phyloP scores from a whole-genome alignment of 2,888 invertebrate genomes.

The Eumerus sabulonum region DNA sequence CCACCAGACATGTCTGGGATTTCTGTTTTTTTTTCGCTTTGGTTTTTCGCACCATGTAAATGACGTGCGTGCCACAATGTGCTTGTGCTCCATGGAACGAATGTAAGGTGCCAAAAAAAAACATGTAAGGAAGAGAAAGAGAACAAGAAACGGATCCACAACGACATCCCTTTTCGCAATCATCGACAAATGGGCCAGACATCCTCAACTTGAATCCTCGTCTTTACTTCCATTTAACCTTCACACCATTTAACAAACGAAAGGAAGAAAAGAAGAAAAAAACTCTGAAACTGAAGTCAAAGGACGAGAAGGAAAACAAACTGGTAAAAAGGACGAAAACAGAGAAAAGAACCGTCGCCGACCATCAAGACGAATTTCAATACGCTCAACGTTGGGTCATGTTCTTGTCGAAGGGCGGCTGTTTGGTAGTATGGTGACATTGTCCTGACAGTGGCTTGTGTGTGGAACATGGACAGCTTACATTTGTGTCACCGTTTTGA shows the following conservation, averaged over 20 bases:
- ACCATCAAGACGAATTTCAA: slow-evolving; percentile 63
- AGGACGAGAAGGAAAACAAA: background rate
- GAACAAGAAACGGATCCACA: background rate
- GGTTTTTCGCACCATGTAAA: slow-evolving; percentile 42
- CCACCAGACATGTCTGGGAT: slow-evolving; percentile 60
- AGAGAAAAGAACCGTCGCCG: slow-evolving; percentile 58
- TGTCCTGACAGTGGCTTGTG: slow-evolving; percentile 57
- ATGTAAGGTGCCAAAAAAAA: slow-evolving; percentile 11
- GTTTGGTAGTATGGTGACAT: slow-evolving; percentile 13
- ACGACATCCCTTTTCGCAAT: slow-evolving; percentile 64
- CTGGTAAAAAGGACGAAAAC: slow-evolving; percentile 19
- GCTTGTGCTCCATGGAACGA: slow-evolving; percentile 38
- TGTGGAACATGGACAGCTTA: slow-evolving; percentile 60
- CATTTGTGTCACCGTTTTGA: slow-evolving; percentile 59
- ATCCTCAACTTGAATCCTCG: slow-evolving; percentile 58
- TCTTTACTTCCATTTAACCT: slow-evolving; percentile 41
- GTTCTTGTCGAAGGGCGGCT: slow-evolving; percentile 28
- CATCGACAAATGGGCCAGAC: slow-evolving; percentile 66
- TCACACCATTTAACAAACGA: slow-evolving; percentile 67
- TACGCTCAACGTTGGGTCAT: slow-evolving; percentile 46
- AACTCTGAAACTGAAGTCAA: too few relatives aligned
- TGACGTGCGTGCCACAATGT: slow-evolving; percentile 47
- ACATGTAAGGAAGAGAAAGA: slow-evolving; percentile 11
- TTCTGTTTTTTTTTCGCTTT: slow-evolving; percentile 18
- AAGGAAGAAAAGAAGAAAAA: background rate